Conservation (phyloP, 2,113 vertebrate species). For the Aleadryas rufinucha region DNA sequence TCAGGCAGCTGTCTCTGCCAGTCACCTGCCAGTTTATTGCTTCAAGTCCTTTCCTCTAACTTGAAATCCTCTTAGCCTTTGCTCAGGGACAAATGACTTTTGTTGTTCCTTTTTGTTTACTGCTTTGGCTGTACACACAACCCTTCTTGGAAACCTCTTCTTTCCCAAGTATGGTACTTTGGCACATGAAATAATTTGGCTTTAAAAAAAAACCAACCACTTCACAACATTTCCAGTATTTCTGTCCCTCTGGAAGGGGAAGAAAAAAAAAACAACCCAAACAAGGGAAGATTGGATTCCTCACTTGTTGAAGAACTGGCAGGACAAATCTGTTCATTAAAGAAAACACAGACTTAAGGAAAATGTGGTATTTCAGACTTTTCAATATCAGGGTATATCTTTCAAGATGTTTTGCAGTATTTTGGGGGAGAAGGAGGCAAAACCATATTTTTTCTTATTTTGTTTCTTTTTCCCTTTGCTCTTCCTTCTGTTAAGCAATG, state of each 20-base stretch:
- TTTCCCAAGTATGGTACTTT: slow-evolving; percentile 35
- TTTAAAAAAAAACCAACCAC: not conserved
- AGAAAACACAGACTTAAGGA: not conserved
- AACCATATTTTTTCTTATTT: not conserved
- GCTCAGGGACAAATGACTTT: not conserved
- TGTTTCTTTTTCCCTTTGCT: not conserved
- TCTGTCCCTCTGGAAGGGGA: not conserved
- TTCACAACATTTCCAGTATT: not conserved
- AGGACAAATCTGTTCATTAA: not conserved
- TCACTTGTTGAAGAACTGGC: not conserved
- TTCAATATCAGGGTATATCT: not conserved
- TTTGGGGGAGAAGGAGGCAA: not conserved
- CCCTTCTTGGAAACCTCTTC: slow-evolving; percentile 6
- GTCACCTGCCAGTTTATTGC: slow-evolving; percentile 48
- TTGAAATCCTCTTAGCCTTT: not conserved
- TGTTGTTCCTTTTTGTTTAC: slow-evolving; percentile 36
- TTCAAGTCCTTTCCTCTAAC: not conserved
- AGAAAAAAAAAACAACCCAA: too few relatives aligned
- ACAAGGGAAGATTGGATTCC: not conserved
- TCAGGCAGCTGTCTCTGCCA: slow-evolving; percentile 59
- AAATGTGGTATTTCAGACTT: not conserved
- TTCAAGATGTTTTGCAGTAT: not conserved
- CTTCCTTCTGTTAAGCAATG: not conserved
- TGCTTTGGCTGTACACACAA: slow-evolving; percentile 33
- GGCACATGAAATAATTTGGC: not conserved